These are phyloP conservation scores for Seriola rivoliana DNA, from an alignment of 2,113 vertebrate genomes.

Conservation along the genomic window DNA sequence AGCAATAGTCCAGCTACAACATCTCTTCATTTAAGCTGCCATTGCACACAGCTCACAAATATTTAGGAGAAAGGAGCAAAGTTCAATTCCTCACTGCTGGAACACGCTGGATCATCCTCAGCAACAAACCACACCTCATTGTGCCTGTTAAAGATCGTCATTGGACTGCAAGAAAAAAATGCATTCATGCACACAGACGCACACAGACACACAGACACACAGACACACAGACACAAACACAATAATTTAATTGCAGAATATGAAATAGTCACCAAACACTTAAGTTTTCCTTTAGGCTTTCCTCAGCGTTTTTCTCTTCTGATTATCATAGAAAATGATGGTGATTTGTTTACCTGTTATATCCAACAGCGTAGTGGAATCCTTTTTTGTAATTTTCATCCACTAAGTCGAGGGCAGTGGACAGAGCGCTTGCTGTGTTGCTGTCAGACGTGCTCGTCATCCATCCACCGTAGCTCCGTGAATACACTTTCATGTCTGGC, in stretches of 20 bases:
- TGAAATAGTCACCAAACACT: neutral
- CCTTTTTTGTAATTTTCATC: conserved; percentile 58
- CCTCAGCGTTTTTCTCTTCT: neutral
- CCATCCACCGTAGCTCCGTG: conserved; percentile 72
- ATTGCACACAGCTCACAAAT: neutral
- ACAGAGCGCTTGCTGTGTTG: neutral
- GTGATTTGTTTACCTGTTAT: conserved; percentile 79
- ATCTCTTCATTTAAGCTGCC: neutral
- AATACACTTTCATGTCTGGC: conserved; percentile 72
- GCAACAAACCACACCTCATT: conserved; percentile 83
- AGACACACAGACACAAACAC: neutral
- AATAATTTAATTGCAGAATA: neutral
- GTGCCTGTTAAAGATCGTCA: conserved; percentile 72
- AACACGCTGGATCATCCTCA: conserved; percentile 37
- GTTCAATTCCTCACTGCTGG: conserved; percentile 33
- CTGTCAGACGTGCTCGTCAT: conserved; percentile 11
- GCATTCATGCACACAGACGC: conserved; percentile 32
- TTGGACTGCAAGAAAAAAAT: conserved; percentile 76
- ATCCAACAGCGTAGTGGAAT: conserved; percentile 71
- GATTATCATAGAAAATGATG: neutral
- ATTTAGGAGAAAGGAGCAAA: neutral
- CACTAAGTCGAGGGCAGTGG: conserved; percentile 48
- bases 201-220: conserved; percentile 35
- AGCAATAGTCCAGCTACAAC: neutral
- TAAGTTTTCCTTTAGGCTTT: neutral